Evolutionary conservation across 2,888 invertebrate species (phyloP).

Genomic region (Electrophaes corylata): DNA sequence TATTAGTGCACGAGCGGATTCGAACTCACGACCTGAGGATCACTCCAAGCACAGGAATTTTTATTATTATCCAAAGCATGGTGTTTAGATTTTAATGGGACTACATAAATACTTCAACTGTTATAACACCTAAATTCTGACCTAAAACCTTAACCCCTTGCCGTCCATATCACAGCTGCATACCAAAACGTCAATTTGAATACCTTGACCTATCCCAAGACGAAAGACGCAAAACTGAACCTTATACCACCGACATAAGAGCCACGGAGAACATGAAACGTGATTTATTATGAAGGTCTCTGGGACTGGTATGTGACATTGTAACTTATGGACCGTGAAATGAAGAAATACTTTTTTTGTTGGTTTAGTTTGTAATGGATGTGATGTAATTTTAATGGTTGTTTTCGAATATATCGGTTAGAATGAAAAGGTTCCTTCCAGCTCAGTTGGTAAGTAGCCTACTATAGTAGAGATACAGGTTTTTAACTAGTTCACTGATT

Average conservation of each 20-base stretch:
- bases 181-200: slow-evolving; percentile 23
- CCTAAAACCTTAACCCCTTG: not conserved
- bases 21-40: no score
- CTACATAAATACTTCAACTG: not conserved
- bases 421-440: not conserved
- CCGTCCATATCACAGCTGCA: slow-evolving; percentile 11
- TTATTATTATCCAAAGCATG: no score
- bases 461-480: no score
- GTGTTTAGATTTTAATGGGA: no score
- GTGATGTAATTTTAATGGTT: slow-evolving; percentile 4
- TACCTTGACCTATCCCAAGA: slow-evolving; percentile 31
- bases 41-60: no score
- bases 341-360: slow-evolving; percentile 24
- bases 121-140: not conserved
- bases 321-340: slow-evolving; percentile 34
- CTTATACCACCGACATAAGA: slow-evolving; percentile 18
- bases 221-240: slow-evolving; percentile 15
- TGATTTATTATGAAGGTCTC: slow-evolving; percentile 32
- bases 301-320: slow-evolving; percentile 25
- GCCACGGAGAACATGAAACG: slow-evolving; percentile 8
- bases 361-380: slow-evolving; percentile 10
- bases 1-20: no score
- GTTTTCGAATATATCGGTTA: not conserved
- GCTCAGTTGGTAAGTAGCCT: not conserved
- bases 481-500: no score